phyloP scores from a whole-genome alignment of 2,888 invertebrate genomes.

The Acanthococcus lagerstroemiae region DNA sequence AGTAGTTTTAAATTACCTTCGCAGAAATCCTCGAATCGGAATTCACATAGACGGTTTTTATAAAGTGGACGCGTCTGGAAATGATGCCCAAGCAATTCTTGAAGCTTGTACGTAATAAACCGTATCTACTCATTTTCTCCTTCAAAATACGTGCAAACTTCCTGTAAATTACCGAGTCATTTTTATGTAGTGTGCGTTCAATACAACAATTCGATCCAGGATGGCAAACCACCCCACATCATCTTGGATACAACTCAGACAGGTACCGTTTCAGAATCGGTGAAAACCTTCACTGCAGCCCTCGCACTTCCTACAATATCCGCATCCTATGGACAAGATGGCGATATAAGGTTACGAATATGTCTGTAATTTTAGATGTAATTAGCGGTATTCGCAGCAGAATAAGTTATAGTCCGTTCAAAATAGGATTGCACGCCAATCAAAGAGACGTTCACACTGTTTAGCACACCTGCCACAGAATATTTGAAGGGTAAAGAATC shows the following conservation, averaged over 20 bases:
- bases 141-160: background rate
- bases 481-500: too few relatives aligned
- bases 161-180: background rate
- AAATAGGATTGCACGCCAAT: too few relatives aligned
- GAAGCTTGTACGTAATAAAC: constrained; percentile 52
- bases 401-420: too few relatives aligned
- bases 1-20: constrained; percentile 58
- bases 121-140: too few relatives aligned
- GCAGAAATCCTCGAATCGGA: constrained; percentile 57
- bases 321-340: constrained; percentile 73
- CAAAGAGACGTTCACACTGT: background rate
- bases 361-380: too few relatives aligned
- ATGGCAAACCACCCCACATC: constrained; percentile 61
- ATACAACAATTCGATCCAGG: constrained; percentile 55
- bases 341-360: constrained; percentile 59
- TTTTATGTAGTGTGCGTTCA: constrained; percentile 56
- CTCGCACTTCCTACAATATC: constrained; percentile 72
- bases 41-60: constrained; percentile 52
- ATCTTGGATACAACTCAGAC: constrained; percentile 73
- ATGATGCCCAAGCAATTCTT: constrained; percentile 59
- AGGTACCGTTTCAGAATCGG: constrained; percentile 70
- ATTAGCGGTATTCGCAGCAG: too few relatives aligned
- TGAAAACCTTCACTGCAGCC: constrained; percentile 71
- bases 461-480: too few relatives aligned
- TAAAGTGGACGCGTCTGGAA: constrained; percentile 55